Conservation (phyloP, 2,888 invertebrate species). For the Copidosoma aretas region DNA sequence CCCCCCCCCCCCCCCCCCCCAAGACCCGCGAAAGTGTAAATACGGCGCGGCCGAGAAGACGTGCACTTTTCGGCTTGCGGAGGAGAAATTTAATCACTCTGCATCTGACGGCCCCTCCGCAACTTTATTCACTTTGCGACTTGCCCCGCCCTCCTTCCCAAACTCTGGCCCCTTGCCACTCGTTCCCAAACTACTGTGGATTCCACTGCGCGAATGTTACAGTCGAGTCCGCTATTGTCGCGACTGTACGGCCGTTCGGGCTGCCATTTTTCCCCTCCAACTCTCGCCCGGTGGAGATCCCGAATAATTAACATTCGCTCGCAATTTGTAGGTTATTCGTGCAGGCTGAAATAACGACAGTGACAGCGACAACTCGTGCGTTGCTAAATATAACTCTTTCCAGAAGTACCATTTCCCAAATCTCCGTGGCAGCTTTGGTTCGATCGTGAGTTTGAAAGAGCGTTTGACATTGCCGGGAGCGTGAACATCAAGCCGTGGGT, state of each 20-base stretch:
- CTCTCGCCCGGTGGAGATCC: background rate
- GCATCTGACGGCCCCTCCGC: slow-evolving; percentile 22
- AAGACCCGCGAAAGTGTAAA: background rate
- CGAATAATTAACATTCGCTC: no score
- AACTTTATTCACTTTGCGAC: slow-evolving; percentile 18
- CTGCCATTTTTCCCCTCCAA: slow-evolving; percentile 7
- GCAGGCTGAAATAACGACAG: no score
- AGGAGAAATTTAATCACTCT: slow-evolving; percentile 10
- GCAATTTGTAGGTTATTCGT: no score
- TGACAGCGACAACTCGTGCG: no score
- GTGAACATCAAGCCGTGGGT: no score
- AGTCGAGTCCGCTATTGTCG: slow-evolving; percentile 3
- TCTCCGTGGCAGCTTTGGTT: no score
- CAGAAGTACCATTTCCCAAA: no score
- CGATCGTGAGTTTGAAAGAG: no score
- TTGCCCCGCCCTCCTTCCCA: slow-evolving; percentile 8
- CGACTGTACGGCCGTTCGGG: background rate
- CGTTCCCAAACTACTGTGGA: slow-evolving; percentile 17
- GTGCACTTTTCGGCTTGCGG: slow-evolving; percentile 9
- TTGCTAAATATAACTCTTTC: no score
- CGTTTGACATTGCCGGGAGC: no score
- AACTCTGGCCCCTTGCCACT: slow-evolving; percentile 15
- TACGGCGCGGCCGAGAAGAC: slow-evolving; percentile 18
- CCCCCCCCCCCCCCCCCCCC: no score
- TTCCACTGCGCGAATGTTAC: background rate